Percentiles rank a stretch among this genome's conserved stretches.
Evolutionary conservation across 2,797 vertebrate genomes (phyloP).

Genomic region (Buphagus erythrorhynchus): DNA sequence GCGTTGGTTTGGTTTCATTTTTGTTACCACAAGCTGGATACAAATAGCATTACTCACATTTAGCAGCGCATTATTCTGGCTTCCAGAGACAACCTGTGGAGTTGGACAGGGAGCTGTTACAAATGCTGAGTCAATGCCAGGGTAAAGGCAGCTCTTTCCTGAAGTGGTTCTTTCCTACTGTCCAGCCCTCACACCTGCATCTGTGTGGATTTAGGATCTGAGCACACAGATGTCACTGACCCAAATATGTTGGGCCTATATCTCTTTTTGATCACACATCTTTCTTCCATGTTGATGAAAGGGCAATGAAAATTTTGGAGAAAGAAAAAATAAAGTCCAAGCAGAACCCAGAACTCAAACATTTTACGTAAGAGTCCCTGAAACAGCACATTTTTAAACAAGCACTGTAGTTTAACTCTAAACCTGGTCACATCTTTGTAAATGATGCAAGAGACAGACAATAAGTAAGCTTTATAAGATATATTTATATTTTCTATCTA

Average conservation of each 20-base stretch:
- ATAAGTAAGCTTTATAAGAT: neutral
- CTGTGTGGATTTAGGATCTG: neutral
- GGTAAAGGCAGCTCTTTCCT: neutral
- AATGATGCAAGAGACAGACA: neutral
- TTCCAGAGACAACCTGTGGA: neutral
- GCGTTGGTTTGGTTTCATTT: neutral
- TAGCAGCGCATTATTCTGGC: neutral
- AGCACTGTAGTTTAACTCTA: neutral
- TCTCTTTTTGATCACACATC: neutral
- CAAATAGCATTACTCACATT: neutral
- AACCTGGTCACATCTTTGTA: neutral
- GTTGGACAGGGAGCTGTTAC: neutral
- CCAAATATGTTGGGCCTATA: neutral
- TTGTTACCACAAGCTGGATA: neutral
- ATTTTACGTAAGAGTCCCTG: neutral
- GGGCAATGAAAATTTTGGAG: neutral
- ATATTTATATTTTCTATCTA: slow-evolving; percentile 19
- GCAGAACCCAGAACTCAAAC: neutral
- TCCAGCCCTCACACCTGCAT: neutral
- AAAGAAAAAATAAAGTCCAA: neutral
- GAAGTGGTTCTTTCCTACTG: neutral
- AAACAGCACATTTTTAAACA: neutral
- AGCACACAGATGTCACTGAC: neutral
- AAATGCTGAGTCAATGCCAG: neutral
- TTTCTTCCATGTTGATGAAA: neutral